Conservation (phyloP, 2,113 vertebrate species). For the Ictidomys tridecemlineatus region DNA sequence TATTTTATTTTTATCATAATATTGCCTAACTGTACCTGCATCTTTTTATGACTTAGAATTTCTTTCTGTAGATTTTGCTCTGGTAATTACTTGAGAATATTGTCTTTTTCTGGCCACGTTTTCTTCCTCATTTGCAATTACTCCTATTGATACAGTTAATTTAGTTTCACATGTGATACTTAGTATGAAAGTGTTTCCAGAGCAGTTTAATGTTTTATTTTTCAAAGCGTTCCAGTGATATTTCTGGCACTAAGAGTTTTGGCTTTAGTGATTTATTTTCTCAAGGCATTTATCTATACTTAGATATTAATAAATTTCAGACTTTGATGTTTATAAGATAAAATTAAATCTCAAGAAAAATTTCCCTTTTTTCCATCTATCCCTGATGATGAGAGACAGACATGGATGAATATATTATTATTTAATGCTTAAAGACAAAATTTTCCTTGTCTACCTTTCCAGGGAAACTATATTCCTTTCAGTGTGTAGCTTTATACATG, state of each 20-base stretch:
- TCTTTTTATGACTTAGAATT: neutral
- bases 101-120: neutral
- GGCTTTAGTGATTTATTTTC: neutral
- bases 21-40: neutral
- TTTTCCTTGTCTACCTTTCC: neutral
- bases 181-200: neutral
- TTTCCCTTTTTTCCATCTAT: fast-evolving
- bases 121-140: neutral
- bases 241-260: neutral
- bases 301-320: neutral
- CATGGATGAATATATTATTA: neutral
- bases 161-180: neutral
- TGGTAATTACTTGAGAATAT: neutral
- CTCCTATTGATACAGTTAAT: neutral
- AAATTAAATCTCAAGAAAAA: constrained; percentile 37
- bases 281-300: neutral
- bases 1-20: neutral
- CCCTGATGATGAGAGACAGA: neutral
- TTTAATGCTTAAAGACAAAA: neutral
- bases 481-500: neutral
- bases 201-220: neutral
- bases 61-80: neutral
- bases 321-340: neutral
- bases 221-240: neutral
- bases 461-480: neutral